These are phyloP conservation scores for Triplophysa tibetana DNA, from an alignment of 2,113 vertebrate genomes.

Conservation along the genomic window DNA sequence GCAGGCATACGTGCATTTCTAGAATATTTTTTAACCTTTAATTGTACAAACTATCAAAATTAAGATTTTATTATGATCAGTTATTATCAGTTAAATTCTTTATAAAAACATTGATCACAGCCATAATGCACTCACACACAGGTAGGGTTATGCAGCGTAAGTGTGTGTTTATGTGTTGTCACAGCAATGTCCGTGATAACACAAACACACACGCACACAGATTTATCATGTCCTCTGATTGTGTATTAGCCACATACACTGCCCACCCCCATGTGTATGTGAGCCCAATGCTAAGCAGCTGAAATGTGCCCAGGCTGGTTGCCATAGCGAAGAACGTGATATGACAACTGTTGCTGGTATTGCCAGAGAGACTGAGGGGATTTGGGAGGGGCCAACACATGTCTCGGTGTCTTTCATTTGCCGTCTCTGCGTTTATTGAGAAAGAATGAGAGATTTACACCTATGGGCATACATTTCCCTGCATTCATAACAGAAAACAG, in stretches of 20 bases:
- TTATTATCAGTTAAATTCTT: no score
- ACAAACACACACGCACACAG: not conserved
- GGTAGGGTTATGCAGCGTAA: not conserved
- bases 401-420: conserved; percentile 30
- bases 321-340: conserved; percentile 67
- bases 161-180: not conserved
- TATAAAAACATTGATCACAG: no score
- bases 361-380: conserved; percentile 12
- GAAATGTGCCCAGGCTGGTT: conserved; percentile 63
- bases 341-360: conserved; percentile 60
- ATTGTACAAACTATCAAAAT: no score
- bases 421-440: conserved; percentile 4
- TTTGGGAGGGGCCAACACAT: conserved; percentile 45
- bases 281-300: conserved; percentile 50
- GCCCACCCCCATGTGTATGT: conserved; percentile 42
- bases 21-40: no score
- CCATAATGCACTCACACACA: not conserved
- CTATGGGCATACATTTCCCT: conserved; percentile 20
- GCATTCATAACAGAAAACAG: not conserved
- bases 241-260: conserved; percentile 46
- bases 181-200: not conserved
- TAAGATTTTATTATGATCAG: no score
- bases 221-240: conserved; percentile 27
- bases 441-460: not conserved
- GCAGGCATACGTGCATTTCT: not conserved